These are phyloP conservation scores for Dendropsophus ebraccatus DNA, from an alignment of 2,113 vertebrate species.

Conservation along the genomic window DNA sequence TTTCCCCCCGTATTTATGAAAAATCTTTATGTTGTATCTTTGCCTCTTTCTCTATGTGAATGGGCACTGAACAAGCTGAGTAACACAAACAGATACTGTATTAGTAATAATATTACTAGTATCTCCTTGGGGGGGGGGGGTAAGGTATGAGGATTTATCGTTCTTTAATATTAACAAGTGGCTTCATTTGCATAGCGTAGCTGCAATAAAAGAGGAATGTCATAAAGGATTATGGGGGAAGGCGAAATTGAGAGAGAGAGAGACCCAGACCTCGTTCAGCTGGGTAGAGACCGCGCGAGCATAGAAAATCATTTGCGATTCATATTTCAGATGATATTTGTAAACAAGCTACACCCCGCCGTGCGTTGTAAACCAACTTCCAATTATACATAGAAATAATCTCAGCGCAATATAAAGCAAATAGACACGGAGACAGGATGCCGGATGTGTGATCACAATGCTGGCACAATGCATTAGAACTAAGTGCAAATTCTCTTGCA, in stretches of 20 bases:
- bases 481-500: not conserved
- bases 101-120: too few relatives aligned
- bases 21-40: too few relatives aligned
- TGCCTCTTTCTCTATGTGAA: too few relatives aligned
- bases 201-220: conserved; percentile 3
- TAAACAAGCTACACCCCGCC: conserved; percentile 53
- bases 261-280: not conserved
- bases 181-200: not conserved
- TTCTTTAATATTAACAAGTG: not conserved
- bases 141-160: too few relatives aligned
- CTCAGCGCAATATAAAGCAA: conserved; percentile 32
- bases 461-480: conserved; percentile 37
- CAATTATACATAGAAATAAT: conserved; percentile 53
- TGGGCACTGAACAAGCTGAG: too few relatives aligned
- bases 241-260: not conserved
- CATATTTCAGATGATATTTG: conserved; percentile 48
- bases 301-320: conserved; percentile 47
- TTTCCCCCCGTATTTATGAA: too few relatives aligned
- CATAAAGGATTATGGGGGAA: conserved; percentile 23
- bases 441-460: conserved; percentile 34
- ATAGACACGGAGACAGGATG: conserved; percentile 14
- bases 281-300: not conserved
- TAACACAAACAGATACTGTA: too few relatives aligned
- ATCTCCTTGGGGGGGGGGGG: too few relatives aligned
- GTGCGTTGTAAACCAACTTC: conserved; percentile 52